phyloP scores from a whole-genome alignment of 2,113 vertebrate species.

The Nibea albiflora region DNA sequence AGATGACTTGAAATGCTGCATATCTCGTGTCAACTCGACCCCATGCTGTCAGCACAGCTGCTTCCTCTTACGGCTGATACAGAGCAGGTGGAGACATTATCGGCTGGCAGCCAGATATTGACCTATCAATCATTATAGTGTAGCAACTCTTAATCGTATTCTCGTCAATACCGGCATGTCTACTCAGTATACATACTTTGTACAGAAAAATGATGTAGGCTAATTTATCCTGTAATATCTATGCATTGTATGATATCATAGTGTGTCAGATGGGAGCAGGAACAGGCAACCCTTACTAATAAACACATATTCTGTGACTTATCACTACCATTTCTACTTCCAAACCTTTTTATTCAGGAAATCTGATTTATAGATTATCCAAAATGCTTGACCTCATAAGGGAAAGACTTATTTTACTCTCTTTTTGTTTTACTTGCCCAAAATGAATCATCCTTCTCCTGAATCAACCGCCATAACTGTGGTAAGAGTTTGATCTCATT shows the following conservation, averaged over 20 bases:
- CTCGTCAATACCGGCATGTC: slow-evolving; percentile 21
- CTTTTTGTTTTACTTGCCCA: not conserved
- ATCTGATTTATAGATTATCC: not conserved
- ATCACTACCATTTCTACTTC: not conserved
- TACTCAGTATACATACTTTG: not conserved
- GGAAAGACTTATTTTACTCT: not conserved
- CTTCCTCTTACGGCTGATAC: slow-evolving; percentile 69
- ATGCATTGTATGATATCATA: not conserved
- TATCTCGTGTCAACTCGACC: slow-evolving; percentile 57
- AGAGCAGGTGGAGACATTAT: slow-evolving; percentile 65
- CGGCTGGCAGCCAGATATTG: slow-evolving; percentile 28
- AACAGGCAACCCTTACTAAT: not conserved
- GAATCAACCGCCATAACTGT: slow-evolving; percentile 44
- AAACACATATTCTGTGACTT: slow-evolving; percentile 3
- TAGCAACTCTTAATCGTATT: slow-evolving; percentile 16
- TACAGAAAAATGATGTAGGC: slow-evolving; percentile 23
- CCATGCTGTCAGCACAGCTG: slow-evolving; percentile 64
- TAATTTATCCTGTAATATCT: not conserved
- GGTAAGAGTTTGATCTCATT: slow-evolving; percentile 50
- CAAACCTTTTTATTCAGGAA: not conserved
- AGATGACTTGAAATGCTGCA: slow-evolving; percentile 40
- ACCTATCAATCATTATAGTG: slow-evolving; percentile 47
- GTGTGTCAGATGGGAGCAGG: not conserved
- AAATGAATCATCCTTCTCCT: not conserved
- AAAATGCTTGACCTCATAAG: not conserved